A percentile compares a stretch with the other conserved stretches of the same genome.
phyloP scores from a whole-genome alignment of 2,113 vertebrate species.

The Colistium nudipinnis region DNA sequence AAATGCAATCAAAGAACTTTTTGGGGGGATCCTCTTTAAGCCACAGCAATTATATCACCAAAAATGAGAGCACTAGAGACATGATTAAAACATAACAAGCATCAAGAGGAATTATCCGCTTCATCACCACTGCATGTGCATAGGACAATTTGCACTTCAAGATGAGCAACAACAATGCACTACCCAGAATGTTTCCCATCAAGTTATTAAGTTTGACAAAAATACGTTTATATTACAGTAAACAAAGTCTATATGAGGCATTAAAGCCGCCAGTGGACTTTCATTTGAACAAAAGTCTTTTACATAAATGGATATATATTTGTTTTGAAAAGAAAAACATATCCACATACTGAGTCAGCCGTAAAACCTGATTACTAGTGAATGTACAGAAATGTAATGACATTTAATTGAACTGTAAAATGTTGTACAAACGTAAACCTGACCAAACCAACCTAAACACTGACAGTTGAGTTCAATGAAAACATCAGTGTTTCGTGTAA shows the following conservation, averaged over 20 bases:
- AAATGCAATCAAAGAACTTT: constrained; percentile 1
- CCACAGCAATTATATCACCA: background rate
- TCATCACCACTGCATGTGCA: constrained; percentile 29
- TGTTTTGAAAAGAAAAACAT: too few species aligned
- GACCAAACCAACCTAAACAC: too few species aligned
- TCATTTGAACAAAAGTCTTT: background rate
- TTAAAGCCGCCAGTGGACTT: background rate
- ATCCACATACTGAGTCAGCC: background rate
- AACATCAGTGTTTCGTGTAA: background rate
- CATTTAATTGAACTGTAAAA: too few species aligned
- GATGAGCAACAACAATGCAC: constrained; percentile 12
- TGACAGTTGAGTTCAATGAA: background rate
- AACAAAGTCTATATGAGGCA: background rate
- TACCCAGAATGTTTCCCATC: background rate
- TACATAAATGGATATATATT: too few species aligned
- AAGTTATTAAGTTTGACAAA: background rate
- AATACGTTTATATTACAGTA: background rate
- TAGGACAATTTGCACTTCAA: constrained; percentile 7
- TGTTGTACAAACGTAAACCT: too few species aligned
- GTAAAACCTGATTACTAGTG: background rate
- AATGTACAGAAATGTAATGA: too few species aligned
- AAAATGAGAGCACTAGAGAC: constrained; percentile 18
- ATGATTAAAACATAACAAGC: constrained; percentile 45
- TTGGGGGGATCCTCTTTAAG: background rate
- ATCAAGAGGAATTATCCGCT: constrained; percentile 41